phyloP scores from a whole-genome alignment of 2,113 vertebrate species.

The Dicentrarchus labrax region DNA sequence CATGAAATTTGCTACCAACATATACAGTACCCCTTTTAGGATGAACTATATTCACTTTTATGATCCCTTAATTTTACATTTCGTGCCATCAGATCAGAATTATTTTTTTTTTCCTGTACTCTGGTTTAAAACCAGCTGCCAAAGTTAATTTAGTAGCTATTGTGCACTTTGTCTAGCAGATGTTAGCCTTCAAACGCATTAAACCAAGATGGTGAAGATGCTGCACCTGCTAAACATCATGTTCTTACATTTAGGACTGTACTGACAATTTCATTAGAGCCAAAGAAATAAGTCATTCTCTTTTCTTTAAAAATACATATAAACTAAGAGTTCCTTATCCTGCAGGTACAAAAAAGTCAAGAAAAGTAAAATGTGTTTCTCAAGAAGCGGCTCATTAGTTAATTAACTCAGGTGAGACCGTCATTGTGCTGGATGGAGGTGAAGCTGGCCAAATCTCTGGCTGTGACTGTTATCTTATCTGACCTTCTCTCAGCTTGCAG shows the following conservation, averaged over 20 bases:
- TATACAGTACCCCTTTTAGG: no score
- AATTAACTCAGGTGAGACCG: not conserved
- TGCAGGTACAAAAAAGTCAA: not conserved
- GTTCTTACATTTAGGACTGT: not conserved
- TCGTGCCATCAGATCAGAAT: no score
- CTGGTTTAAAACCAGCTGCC: no score
- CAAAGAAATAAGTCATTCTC: not conserved
- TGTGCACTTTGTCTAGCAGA: not conserved
- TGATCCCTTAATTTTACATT: no score
- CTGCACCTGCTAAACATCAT: not conserved
- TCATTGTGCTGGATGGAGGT: not conserved
- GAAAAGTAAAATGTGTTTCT: not conserved
- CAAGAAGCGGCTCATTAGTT: not conserved
- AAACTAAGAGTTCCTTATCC: not conserved
- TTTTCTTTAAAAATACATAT: not conserved
- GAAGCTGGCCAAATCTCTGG: not conserved
- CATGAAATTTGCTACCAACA: no score
- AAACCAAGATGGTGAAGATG: not conserved
- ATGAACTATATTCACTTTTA: no score
- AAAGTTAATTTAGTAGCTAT: no score
- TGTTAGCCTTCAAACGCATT: not conserved
- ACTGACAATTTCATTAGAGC: not conserved
- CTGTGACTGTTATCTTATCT: not conserved
- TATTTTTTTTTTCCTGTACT: no score
- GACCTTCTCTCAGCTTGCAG: not conserved